Percentiles rank a stretch among this genome's conserved stretches.
These are phyloP conservation scores for Nomada hirtipes DNA, from an alignment of 2,888 invertebrate species.

Conservation along the genomic window DNA sequence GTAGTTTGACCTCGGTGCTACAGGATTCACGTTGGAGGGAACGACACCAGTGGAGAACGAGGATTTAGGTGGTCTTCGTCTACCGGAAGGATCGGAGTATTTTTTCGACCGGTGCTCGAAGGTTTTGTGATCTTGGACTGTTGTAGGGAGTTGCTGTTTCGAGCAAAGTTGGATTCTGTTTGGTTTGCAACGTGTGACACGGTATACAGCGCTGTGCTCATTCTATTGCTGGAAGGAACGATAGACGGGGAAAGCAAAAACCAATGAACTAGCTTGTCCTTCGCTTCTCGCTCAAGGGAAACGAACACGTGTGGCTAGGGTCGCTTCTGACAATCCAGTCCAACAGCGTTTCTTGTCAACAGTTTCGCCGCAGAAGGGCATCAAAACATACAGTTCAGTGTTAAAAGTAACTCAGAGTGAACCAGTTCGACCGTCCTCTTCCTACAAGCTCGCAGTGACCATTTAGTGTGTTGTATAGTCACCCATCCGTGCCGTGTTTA, in stretches of 20 bases:
- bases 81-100: not conserved
- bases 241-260: not conserved
- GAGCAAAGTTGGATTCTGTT: not conserved
- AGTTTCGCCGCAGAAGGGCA: not conserved
- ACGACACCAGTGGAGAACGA: not conserved
- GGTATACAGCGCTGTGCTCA: not conserved
- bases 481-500: not conserved
- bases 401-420: slow-evolving; percentile 18
- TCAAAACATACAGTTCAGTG: slow-evolving; percentile 19
- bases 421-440: not conserved
- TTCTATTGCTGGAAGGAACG: not conserved
- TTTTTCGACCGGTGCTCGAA: not conserved
- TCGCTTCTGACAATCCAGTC: not conserved
- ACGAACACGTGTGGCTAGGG: not conserved
- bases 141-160: not conserved
- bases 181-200: not conserved
- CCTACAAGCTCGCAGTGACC: not conserved
- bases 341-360: slow-evolving; percentile 1
- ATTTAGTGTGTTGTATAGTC: not conserved
- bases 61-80: slow-evolving; percentile 1
- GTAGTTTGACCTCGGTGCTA: not conserved
- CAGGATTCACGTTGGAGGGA: not conserved
- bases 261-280: not conserved
- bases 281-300: not conserved
- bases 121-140: slow-evolving; percentile 2